A percentile compares a stretch with the other conserved stretches of the same genome.
Evolutionary conservation across 2,888 invertebrate species (phyloP).

Genomic region (Orchesella flavescens): DNA sequence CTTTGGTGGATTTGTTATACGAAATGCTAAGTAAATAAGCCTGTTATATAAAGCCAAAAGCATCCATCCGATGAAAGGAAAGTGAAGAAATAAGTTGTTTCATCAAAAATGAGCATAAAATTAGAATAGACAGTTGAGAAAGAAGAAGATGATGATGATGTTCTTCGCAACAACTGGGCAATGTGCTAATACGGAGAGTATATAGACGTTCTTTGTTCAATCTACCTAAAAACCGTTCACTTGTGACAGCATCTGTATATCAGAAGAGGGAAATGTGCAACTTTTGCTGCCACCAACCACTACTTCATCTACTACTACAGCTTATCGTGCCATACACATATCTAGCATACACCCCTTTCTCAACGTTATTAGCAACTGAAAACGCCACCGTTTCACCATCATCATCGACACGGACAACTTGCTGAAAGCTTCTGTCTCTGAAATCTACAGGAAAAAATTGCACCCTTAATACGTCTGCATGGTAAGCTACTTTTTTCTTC

Average conservation of each 20-base stretch:
- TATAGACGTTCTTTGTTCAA: background rate
- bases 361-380: constrained; percentile 33
- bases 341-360: constrained; percentile 28
- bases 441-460: constrained; percentile 44
- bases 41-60: no score
- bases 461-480: constrained; percentile 60
- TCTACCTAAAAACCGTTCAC: background rate
- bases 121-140: constrained; percentile 20
- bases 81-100: constrained; percentile 12
- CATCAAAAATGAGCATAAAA: constrained; percentile 19
- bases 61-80: no score
- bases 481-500: constrained; percentile 50
- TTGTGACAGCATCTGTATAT: background rate
- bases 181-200: background rate
- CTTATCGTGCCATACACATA: constrained; percentile 51
- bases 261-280: constrained; percentile 61
- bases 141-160: background rate
- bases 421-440: constrained; percentile 19
- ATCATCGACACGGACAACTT: constrained; percentile 15
- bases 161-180: background rate
- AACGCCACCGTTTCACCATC: background rate
- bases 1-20: no score
- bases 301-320: constrained; percentile 13
- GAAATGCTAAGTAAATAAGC: no score
- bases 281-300: constrained; percentile 32